These are phyloP conservation scores for Achroia grisella DNA, from an alignment of 1,140 invertebrate genomes.

Conservation along the genomic window DNA sequence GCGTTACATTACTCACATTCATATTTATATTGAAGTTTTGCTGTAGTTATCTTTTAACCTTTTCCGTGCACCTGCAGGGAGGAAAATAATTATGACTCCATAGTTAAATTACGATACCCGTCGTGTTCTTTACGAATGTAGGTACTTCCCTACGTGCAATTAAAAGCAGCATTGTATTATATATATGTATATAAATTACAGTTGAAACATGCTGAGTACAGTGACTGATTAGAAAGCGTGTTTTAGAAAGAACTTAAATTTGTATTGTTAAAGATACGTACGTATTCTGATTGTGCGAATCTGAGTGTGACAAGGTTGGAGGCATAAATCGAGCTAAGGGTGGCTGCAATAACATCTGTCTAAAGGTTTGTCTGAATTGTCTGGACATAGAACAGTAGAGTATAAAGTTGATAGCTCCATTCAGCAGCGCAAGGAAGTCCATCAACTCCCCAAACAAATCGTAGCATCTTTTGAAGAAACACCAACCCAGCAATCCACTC, in stretches of 20 bases:
- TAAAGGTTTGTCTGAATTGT: constrained; percentile 92
- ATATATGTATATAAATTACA: too few relatives aligned
- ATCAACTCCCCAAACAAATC: constrained; percentile 90
- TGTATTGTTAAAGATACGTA: constrained; percentile 26
- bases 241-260: too few relatives aligned
- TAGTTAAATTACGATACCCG: neutral
- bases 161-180: too few relatives aligned
- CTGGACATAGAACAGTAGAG: constrained; percentile 96
- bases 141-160: neutral
- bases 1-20: constrained; percentile 1
- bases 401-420: constrained; percentile 95
- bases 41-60: constrained; percentile 5
- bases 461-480: constrained; percentile 84
- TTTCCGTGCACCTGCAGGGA: constrained; percentile 3
- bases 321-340: constrained; percentile 36
- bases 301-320: constrained; percentile 46
- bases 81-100: neutral
- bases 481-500: constrained; percentile 80
- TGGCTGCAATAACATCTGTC: constrained; percentile 79
- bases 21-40: neutral
- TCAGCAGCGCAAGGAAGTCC: constrained; percentile 92
- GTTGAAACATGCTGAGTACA: too few relatives aligned
- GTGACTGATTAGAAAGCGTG: too few relatives aligned
- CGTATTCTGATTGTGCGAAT: constrained; percentile 58
- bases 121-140: neutral